Evolutionary conservation across 2,888 invertebrate species (phyloP).

Genomic region (Ectropis crepuscularia): DNA sequence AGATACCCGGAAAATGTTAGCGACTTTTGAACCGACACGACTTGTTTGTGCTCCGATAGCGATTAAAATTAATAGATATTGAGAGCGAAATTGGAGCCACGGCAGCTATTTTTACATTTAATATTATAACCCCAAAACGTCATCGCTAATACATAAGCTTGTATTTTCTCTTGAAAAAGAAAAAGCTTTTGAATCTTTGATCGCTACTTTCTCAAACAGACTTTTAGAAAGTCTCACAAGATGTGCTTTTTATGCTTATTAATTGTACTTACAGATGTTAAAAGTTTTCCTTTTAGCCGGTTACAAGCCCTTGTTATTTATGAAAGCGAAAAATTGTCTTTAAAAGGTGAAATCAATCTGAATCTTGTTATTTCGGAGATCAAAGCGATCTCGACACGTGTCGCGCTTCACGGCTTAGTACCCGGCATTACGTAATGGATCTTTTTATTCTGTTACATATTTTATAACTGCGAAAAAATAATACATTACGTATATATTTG

Average conservation of each 20-base stretch:
- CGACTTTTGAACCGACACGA: not conserved
- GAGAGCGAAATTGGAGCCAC: not conserved
- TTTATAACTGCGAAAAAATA: no score
- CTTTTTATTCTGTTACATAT: no score
- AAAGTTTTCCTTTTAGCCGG: not conserved
- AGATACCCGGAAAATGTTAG: not conserved
- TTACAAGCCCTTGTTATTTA: not conserved
- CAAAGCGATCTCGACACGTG: conserved; percentile 3
- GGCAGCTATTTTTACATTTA: not conserved
- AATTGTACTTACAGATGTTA: not conserved
- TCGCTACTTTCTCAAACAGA: no score
- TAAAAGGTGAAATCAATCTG: conserved; percentile 11
- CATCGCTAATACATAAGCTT: no score
- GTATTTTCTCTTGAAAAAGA: no score
- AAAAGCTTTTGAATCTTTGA: no score
- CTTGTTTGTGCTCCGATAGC: not conserved
- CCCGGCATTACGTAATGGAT: no score
- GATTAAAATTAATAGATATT: conserved; percentile 4
- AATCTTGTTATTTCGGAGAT: conserved; percentile 3
- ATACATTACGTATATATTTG: no score
- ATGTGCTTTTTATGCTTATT: no score
- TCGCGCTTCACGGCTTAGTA: not conserved
- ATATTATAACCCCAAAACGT: not conserved
- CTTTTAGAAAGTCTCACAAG: no score
- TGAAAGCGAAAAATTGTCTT: not conserved